Evolutionary conservation across 1,140 invertebrate genomes (phyloP).

Genomic region (Thaumetopoea pityocampa): DNA sequence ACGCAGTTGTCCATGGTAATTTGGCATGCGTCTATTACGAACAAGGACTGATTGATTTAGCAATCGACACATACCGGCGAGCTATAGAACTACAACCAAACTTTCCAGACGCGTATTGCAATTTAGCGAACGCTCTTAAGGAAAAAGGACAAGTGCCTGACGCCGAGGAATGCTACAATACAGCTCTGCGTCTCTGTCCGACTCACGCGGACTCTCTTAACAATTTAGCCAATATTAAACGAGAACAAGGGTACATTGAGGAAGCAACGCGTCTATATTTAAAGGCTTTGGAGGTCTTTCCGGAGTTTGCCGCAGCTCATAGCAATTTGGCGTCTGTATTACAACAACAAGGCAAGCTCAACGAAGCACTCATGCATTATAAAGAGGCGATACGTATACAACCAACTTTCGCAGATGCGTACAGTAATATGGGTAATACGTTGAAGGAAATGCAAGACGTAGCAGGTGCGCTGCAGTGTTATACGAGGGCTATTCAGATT

Average conservation of each 20-base stretch:
- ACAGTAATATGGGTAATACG: constrained; percentile 99
- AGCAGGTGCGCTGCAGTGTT: constrained; percentile 96
- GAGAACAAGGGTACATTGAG: constrained; percentile 95
- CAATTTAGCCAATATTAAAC: constrained; percentile 95
- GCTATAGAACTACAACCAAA: constrained; percentile 99
- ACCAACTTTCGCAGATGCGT: constrained; percentile 96
- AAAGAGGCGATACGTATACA: constrained; percentile 98
- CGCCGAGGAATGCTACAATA: constrained; percentile 99
- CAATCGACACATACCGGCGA: constrained; percentile 97
- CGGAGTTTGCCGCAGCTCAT: constrained; percentile 99
- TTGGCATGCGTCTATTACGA: constrained; percentile 99
- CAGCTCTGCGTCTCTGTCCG: constrained; percentile 94
- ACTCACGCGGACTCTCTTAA: constrained; percentile 99
- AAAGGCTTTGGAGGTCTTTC: constrained; percentile 95
- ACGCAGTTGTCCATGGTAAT: constrained; percentile 99
- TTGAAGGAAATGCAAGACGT: constrained; percentile 99
- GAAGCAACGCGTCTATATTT: constrained; percentile 96
- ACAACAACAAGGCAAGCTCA: constrained; percentile 97
- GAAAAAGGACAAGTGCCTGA: constrained; percentile 97
- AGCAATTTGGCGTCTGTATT: constrained; percentile 98
- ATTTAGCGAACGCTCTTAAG: constrained; percentile 98
- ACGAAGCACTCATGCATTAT: constrained; percentile 98
- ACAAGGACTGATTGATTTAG: constrained; percentile 98
- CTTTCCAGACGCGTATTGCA: constrained; percentile 99
- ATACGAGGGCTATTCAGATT: constrained; percentile 97